A percentile compares a stretch with the other conserved stretches of the same genome.
Conservation (phyloP, 2,797 vertebrate species). For the Alca torda region DNA sequence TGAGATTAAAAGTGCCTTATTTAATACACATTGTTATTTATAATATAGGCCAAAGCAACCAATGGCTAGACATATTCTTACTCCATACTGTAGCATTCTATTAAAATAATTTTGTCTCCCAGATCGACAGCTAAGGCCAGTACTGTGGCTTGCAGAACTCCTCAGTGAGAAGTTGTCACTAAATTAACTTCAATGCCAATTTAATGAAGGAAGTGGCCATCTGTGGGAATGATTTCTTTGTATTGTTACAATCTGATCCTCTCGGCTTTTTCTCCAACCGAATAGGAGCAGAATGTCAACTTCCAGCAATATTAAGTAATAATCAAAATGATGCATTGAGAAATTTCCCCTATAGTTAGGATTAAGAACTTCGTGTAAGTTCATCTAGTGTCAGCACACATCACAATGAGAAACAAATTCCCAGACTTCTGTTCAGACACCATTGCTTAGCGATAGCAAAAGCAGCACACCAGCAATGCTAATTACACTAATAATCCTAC, state of each 20-base stretch:
- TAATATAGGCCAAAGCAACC: not conserved
- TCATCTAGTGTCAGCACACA: slow-evolving; percentile 37
- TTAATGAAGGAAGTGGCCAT: slow-evolving; percentile 28
- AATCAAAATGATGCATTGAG: slow-evolving; percentile 47
- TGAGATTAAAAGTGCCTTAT: not conserved
- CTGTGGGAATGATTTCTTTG: slow-evolving; percentile 43
- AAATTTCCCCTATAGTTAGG: slow-evolving; percentile 52
- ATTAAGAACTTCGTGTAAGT: slow-evolving; percentile 56
- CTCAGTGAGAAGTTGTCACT: not conserved
- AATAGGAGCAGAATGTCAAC: slow-evolving; percentile 30
- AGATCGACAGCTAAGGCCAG: not conserved
- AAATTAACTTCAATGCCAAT: not conserved
- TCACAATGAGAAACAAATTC: slow-evolving; percentile 42
- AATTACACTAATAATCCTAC: slow-evolving; percentile 64
- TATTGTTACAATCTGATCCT: slow-evolving; percentile 22
- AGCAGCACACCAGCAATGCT: slow-evolving; percentile 33
- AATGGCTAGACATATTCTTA: not conserved
- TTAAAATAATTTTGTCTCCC: not conserved
- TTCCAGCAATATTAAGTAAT: slow-evolving; percentile 60
- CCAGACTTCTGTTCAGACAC: not conserved
- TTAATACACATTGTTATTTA: not conserved
- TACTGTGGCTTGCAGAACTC: not conserved
- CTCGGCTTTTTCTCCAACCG: not conserved
- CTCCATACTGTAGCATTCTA: not conserved
- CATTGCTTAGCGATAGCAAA: slow-evolving; percentile 16